A percentile compares a stretch with the other conserved stretches of the same genome.
Evolutionary conservation across 1,140 invertebrate species (phyloP).

Genomic region (Sycophila sp.): DNA sequence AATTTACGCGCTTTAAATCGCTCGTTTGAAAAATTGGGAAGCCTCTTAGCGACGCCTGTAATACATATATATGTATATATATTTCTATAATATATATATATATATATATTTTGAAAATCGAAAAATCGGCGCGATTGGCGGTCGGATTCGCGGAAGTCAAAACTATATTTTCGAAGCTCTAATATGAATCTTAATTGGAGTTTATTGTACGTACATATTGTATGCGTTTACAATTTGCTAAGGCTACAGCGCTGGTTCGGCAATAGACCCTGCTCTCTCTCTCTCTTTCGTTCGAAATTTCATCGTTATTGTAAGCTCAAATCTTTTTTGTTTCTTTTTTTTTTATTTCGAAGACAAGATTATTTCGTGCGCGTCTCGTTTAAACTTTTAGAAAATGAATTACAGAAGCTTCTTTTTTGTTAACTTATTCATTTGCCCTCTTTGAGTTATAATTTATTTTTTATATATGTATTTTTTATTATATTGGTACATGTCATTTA

Average conservation of each 20-base stretch:
- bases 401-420: not conserved
- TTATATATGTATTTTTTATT: not conserved
- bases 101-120: too few relatives aligned
- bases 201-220: conserved; percentile 39
- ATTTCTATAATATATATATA: too few relatives aligned
- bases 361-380: not conserved
- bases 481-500: not conserved
- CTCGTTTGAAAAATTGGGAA: too few relatives aligned
- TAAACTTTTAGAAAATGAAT: not conserved
- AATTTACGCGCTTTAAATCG: too few relatives aligned
- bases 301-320: too few relatives aligned
- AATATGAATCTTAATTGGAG: conserved; percentile 30
- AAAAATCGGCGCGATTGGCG: too few relatives aligned
- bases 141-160: too few relatives aligned
- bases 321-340: too few relatives aligned
- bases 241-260: conserved; percentile 28
- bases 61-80: too few relatives aligned
- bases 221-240: conserved; percentile 30
- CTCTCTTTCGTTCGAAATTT: too few relatives aligned
- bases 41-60: too few relatives aligned
- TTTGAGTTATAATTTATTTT: not conserved
- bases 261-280: too few relatives aligned
- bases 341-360: not conserved
- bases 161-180: conserved; percentile 27
- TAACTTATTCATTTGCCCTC: not conserved